Base-by-base conservation (phyloP, 2,888 invertebrate genomes). In the Dryocosmus kuriphilus region DNA sequence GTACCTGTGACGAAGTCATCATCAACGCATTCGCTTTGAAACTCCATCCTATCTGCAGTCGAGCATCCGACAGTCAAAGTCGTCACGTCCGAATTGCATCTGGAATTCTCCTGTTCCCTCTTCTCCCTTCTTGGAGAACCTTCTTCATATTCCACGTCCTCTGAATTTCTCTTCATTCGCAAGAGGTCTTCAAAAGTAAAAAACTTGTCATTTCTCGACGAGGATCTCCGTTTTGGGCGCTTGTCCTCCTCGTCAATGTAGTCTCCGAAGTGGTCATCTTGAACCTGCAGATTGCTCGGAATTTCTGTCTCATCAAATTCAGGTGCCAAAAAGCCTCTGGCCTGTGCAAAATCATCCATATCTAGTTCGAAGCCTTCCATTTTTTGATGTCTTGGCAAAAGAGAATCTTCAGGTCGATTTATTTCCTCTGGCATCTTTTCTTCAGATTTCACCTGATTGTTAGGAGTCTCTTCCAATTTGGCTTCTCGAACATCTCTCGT, bases 21-120 rank as follows among this genome's bases (percentile, higher is more conserved):
- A 86, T 94, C 94, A 80, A 94, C 93, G 92, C 96, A 96, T 81
- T 94, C 95, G 55, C 95, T 95, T 87, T 94, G 94, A 88, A 96
- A 95, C 92, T 96, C 96, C 95, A 97, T 95, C 80, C 95, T 95
- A 91, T 96, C 96, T 79, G 94, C 93, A 57, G 95, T 94, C 86
- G 94, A 95, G 90, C 96, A 96, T 19, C 96, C 96, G 77, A 96
- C 95, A 86, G 95, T 94, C 81, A 96, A 93, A 87, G 94, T 94
- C 80, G 94, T 94, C 89, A 95, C 95, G 84, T 94, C 94, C 38
- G 90, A 88, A 78, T 82, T 88, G 80, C 91, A 91, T 74, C 87
- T 86, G n/a, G 87, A 78, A 60, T 86, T 86, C 32, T 89, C 88
- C 74, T 89, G 89, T 76, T 88, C 86, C 35, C 87, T 83, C 79